Conservation (phyloP, 2,113 vertebrate species). For the Jaculus jaculus region DNA sequence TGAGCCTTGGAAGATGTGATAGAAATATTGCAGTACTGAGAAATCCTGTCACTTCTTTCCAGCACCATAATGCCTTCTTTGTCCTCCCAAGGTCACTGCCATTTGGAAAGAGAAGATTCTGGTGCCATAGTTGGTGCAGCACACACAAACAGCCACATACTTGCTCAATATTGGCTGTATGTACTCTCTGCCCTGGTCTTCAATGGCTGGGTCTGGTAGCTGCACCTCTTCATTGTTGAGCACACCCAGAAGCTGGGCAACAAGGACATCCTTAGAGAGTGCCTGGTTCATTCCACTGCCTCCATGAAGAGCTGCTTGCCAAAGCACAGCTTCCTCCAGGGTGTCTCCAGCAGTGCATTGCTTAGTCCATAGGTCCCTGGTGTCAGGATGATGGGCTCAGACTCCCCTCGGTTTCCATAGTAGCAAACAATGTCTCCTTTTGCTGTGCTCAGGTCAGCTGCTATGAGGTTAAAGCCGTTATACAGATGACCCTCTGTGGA, state of each 20-base stretch:
- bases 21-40: no score
- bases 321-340: conserved; percentile 94
- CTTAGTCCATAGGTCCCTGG: conserved; percentile 96
- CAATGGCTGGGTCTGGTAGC: conserved; percentile 91
- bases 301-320: conserved; percentile 93
- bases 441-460: conserved; percentile 96
- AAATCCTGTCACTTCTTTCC: no score
- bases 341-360: conserved; percentile 95
- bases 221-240: conserved; percentile 96
- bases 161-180: conserved; percentile 86
- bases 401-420: no score
- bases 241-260: conserved; percentile 91
- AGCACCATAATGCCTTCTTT: no score
- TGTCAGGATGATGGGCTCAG: no score
- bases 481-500: conserved; percentile 93
- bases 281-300: conserved; percentile 85
- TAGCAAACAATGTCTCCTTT: no score
- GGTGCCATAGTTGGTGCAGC: conserved; percentile 91
- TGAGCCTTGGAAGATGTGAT: no score
- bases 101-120: no score
- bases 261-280: conserved; percentile 89
- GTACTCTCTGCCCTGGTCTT: conserved; percentile 89
- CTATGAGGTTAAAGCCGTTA: conserved; percentile 98
- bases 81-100: no score
- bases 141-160: conserved; percentile 92